phyloP scores from a whole-genome alignment of 2,888 invertebrate species.

The Chydorus sphaericus region DNA sequence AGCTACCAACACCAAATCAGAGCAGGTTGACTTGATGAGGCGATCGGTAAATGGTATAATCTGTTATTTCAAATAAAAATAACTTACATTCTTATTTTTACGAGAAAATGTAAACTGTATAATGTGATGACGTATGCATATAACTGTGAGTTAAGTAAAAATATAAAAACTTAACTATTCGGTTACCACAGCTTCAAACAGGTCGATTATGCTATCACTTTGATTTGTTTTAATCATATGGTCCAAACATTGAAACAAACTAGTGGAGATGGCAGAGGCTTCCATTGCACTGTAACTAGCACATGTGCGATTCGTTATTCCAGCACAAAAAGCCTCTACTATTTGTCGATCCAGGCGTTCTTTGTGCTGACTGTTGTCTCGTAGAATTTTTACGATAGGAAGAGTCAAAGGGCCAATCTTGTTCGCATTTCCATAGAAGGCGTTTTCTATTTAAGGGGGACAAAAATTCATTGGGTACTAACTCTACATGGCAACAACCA shows the following conservation, averaged over 20 bases:
- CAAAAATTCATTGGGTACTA: no score
- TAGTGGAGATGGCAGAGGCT: neutral
- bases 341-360: neutral
- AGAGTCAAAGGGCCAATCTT: slow-evolving; percentile 56
- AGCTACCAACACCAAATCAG: neutral
- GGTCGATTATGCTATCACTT: no score
- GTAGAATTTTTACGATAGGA: slow-evolving; percentile 46
- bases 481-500: no score
- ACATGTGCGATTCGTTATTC: neutral
- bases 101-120: neutral
- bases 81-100: neutral
- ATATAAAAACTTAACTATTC: no score
- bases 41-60: neutral
- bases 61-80: neutral
- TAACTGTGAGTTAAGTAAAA: neutral
- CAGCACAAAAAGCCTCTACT: neutral
- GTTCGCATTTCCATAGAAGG: slow-evolving; percentile 60
- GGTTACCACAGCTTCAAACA: no score
- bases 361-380: neutral
- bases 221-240: neutral
- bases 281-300: neutral
- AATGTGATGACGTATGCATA: neutral
- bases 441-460: no score
- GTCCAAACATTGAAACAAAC: neutral
- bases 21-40: neutral